phyloP scores from a whole-genome alignment of 2,113 vertebrate genomes.

The Poicephalus gulielmi region DNA sequence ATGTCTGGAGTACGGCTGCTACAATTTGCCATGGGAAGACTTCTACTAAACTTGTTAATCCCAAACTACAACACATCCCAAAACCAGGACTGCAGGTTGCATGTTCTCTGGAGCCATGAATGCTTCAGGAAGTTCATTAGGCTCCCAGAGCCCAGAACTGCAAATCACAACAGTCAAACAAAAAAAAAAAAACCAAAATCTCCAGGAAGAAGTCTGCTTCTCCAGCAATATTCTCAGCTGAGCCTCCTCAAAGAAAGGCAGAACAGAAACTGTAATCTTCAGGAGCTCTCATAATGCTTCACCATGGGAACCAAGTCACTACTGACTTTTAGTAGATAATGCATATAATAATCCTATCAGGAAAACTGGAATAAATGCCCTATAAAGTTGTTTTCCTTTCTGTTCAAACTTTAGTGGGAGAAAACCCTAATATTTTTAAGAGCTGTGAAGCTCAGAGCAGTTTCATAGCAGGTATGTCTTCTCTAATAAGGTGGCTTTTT shows the following conservation, averaged over 20 bases:
- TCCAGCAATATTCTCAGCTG: not conserved
- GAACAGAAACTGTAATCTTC: not conserved
- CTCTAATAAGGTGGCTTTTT: not conserved
- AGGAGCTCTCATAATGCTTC: not conserved
- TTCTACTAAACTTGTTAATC: not conserved
- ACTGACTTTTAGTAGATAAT: not conserved
- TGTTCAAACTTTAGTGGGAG: not conserved
- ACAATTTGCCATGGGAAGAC: not conserved
- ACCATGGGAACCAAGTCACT: not conserved
- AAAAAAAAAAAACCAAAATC: accelerated
- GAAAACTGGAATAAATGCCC: not conserved
- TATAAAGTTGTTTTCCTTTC: not conserved
- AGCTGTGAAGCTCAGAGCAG: not conserved
- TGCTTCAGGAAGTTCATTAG: not conserved
- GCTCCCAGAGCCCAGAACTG: not conserved
- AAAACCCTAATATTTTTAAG: not conserved
- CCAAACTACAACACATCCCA: not conserved
- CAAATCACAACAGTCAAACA: not conserved
- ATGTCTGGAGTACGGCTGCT: not conserved
- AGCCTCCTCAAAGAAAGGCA: not conserved
- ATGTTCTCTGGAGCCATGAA: not conserved
- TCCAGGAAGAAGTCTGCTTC: not conserved
- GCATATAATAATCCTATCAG: not conserved
- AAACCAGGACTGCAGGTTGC: not conserved
- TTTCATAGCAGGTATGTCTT: not conserved